Conservation (phyloP, 64 coral and sea anemone genomes). For the Trachythela sp. region DNA sequence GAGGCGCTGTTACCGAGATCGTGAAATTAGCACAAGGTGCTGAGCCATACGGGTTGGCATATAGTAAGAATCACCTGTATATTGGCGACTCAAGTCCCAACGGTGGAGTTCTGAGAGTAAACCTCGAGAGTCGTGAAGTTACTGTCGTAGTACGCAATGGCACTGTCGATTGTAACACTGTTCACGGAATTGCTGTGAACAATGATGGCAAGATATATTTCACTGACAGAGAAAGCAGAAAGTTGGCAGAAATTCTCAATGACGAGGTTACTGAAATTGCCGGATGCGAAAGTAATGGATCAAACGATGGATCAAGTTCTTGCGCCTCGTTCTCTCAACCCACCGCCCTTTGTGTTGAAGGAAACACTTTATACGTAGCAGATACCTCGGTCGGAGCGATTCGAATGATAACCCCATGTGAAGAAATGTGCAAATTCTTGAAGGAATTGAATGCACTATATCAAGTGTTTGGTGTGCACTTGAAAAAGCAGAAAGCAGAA, state of each 20-base stretch:
- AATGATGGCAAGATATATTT: conserved; percentile 26
- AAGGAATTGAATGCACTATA: conserved; percentile 34
- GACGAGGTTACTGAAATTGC: not conserved
- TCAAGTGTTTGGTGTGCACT: conserved; percentile 41
- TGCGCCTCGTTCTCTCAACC: conserved; percentile 28
- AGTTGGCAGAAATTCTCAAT: not conserved
- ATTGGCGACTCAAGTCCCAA: conserved; percentile 23
- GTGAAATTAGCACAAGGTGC: conserved; percentile 44
- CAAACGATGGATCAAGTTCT: conserved; percentile 31
- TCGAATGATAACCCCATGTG: conserved; percentile 10
- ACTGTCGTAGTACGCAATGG: conserved; percentile 31
- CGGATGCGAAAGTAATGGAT: conserved; percentile 24
- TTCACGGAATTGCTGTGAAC: conserved; percentile 23
- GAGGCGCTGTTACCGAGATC: conserved; percentile 36
- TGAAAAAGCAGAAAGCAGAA: conserved; percentile 16
- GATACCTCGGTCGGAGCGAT: conserved; percentile 41
- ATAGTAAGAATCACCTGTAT: conserved; percentile 29
- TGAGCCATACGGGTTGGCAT: conserved; percentile 37
- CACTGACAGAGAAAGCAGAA: not conserved
- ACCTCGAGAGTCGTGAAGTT: conserved; percentile 31
- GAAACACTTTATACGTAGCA: conserved; percentile 32
- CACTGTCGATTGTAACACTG: conserved; percentile 2
- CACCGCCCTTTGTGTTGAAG: conserved; percentile 44
- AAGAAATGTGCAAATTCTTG: conserved; percentile 43
- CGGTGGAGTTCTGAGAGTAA: conserved; percentile 30